phyloP scores from a whole-genome alignment of 2,888 invertebrate genomes.

The Thymelicus lineola region DNA sequence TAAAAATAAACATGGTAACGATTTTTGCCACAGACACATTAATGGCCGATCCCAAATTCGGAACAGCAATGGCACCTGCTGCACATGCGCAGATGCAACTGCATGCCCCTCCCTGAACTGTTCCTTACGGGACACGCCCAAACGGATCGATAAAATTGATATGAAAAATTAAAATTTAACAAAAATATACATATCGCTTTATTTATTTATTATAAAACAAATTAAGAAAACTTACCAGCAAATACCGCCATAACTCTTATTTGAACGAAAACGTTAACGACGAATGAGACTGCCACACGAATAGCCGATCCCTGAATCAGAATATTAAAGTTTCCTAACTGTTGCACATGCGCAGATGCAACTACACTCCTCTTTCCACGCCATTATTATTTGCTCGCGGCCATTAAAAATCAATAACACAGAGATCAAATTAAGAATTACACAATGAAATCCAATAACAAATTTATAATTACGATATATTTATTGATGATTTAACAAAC shows the following conservation, averaged over 20 bases:
- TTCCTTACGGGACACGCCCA: neutral
- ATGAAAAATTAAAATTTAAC: too few relatives aligned
- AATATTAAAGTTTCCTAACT: neutral
- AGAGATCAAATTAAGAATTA: neutral
- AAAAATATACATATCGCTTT: too few relatives aligned
- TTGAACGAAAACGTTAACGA: too few relatives aligned
- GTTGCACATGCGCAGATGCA: neutral
- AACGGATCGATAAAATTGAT: too few relatives aligned
- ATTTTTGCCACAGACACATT: too few relatives aligned
- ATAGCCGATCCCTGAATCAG: neutral
- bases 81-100: neutral
- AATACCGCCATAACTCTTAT: too few relatives aligned
- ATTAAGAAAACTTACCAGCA: too few relatives aligned
- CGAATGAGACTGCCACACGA: neutral
- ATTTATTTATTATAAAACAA: too few relatives aligned
- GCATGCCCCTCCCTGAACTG: neutral
- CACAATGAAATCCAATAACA: neutral
- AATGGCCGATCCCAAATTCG: neutral
- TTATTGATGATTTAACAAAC: neutral
- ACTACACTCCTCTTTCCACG: neutral
- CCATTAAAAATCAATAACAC: neutral
- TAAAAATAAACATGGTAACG: too few relatives aligned
- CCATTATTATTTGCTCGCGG: neutral
- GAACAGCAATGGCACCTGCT: too few relatives aligned
- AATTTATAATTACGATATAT: neutral